These are phyloP conservation scores for Netelia inedita DNA, from an alignment of 2,888 invertebrate species.

Conservation along the genomic window DNA sequence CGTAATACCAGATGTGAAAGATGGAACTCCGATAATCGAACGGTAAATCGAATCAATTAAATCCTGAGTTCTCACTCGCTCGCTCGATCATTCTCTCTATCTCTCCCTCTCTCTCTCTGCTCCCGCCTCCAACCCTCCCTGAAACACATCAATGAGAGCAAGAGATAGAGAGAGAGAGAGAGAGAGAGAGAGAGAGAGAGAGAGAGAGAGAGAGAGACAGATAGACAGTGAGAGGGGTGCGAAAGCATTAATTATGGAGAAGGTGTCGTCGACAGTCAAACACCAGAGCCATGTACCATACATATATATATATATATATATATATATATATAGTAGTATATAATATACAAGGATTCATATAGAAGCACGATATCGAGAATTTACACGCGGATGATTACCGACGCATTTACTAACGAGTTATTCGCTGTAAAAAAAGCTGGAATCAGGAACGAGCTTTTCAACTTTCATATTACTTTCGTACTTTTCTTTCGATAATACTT, in stretches of 20 bases:
- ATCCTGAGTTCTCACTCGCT: constrained; percentile 53
- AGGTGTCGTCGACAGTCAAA: constrained; percentile 74
- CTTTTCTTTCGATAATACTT: background rate
- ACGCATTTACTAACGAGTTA: background rate
- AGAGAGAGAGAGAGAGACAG: background rate
- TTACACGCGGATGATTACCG: background rate
- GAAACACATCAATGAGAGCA: background rate
- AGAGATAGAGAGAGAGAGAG: background rate
- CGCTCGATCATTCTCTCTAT: background rate
- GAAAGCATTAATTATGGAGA: constrained; percentile 75
- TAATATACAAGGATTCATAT: background rate
- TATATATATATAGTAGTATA: background rate
- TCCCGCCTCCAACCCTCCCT: background rate
- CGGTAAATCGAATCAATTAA: constrained; percentile 77
- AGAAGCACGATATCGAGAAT: background rate
- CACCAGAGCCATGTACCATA: background rate
- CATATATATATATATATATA: background rate
- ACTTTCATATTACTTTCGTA: background rate
- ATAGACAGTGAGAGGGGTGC: constrained; percentile 24
- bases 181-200: no score
- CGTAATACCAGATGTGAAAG: constrained; percentile 69
- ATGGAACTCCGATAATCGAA: constrained; percentile 77
- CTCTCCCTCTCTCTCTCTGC: background rate
- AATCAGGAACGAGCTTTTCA: background rate
- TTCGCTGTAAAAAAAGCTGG: background rate